Base-by-base conservation (phyloP, 1,140 invertebrate genomes). In the Euwallacea fornicatus region DNA sequence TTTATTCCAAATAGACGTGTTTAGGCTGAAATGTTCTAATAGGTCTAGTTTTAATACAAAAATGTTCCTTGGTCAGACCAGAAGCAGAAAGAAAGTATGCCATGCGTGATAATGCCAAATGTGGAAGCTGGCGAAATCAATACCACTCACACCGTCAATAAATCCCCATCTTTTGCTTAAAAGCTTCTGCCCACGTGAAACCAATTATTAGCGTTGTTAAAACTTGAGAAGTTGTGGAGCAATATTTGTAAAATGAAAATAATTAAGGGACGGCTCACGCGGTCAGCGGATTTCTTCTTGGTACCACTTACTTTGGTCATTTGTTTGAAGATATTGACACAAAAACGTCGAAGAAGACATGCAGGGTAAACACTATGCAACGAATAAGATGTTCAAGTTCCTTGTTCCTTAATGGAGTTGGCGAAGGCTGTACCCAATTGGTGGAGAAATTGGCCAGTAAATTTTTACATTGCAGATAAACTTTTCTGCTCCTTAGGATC, bases 191-290 rank as follows among this genome's bases (percentile, higher is more conserved):
- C 63, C 50, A 65, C 63, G 63, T 65, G 33, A 53, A 65, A 55
- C 21, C 63, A 65, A 65, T 65, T 65, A 65, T 16, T 7, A 53
- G 10, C 46, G 16, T 41, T 33, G 43, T 42, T 42, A 63, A 63
- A 50, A 15, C 11, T 55, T n/a, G 54, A 44, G 13, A 13, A 46
- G 21, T 21, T 55, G 63, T 55, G 47, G 46, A 55, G 63, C 46
- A 65, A 65, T 65, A 65, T 65, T 65, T 65, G 50, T 50, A 16
- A 65, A 54, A 65, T 21, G 63, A 41, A 63, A 65, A 65, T 54
- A 65, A 65, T 65, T 65, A 65, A 54, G 47, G 47, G 63, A 54
- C 63, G 10, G 63, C 63, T 47, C 63, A 65, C 63, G 63, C 63
- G 63, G 53, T 65, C 47, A 11, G 9, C 46, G 54, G 47, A 54